Conservation (phyloP, 2,888 invertebrate species). For the Chalcis sispes region DNA sequence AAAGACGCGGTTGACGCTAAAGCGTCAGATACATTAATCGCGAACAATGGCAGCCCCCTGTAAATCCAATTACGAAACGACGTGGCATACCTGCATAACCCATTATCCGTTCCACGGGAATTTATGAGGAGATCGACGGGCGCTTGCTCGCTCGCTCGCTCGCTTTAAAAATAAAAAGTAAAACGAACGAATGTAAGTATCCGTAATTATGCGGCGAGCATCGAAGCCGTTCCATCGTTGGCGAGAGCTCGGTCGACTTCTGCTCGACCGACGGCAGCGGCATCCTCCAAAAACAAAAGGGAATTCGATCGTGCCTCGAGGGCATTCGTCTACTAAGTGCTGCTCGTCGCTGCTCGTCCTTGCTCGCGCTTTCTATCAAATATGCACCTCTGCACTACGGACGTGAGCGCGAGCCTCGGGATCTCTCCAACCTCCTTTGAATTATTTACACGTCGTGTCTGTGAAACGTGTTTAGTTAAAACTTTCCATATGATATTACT, state of each 20-base stretch:
- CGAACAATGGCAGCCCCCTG: constrained; percentile 45
- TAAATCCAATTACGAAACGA: constrained; percentile 54
- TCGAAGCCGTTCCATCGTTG: too few relatives aligned
- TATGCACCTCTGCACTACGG: constrained; percentile 16
- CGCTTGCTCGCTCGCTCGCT: not conserved
- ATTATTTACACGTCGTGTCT: too few relatives aligned
- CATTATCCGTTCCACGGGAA: constrained; percentile 24
- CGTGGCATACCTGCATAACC: constrained; percentile 42
- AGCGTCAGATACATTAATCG: constrained; percentile 45
- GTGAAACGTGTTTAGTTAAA: too few relatives aligned
- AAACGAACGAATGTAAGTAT: too few relatives aligned
- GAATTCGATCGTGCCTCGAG: constrained; percentile 32
- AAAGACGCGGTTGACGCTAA: too few relatives aligned
- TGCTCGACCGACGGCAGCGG: too few relatives aligned
- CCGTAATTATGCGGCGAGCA: too few relatives aligned
- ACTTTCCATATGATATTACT: too few relatives aligned
- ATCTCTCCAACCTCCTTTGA: too few relatives aligned
- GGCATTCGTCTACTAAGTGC: constrained; percentile 34
- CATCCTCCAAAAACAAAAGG: too few relatives aligned
- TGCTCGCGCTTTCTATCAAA: constrained; percentile 33
- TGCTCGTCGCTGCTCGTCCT: constrained; percentile 38
- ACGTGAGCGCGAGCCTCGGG: not conserved
- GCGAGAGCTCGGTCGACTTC: too few relatives aligned
- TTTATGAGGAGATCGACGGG: constrained; percentile 31
- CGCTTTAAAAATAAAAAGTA: constrained; percentile 7